Percentiles rank a stretch among this genome's conserved stretches.
phyloP scores from a whole-genome alignment of 2,797 vertebrate genomes.

The Acestrorhynchus altus region DNA sequence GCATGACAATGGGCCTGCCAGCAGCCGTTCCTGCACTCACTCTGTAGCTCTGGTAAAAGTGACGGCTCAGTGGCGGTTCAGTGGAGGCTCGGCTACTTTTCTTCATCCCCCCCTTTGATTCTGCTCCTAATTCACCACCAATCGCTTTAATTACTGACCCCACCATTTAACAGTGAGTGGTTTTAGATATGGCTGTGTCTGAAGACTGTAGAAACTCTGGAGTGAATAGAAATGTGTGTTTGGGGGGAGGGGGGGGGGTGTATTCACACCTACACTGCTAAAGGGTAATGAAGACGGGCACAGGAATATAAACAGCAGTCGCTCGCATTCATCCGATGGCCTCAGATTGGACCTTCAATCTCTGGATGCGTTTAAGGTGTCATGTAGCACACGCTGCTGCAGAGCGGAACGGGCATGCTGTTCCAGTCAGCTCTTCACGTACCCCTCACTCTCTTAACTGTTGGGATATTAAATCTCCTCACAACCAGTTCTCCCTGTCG shows the following conservation, averaged over 20 bases:
- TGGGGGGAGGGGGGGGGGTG: background rate
- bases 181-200: conserved; percentile 38
- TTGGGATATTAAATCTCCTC: conserved; percentile 48
- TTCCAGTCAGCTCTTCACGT: conserved; percentile 40
- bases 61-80: conserved; percentile 12
- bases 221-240: background rate
- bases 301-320: conserved; percentile 40
- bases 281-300: conserved; percentile 46
- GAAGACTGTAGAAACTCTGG: conserved; percentile 5
- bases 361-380: conserved; percentile 46
- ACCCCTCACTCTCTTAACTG: conserved; percentile 15
- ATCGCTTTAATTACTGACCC: conserved; percentile 57
- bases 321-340: conserved; percentile 29
- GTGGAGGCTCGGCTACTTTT: conserved; percentile 37
- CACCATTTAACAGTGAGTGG: conserved; percentile 44
- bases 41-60: conserved; percentile 27
- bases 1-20: conserved; percentile 55
- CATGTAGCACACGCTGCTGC: conserved; percentile 35
- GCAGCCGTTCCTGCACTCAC: conserved; percentile 41
- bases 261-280: conserved; percentile 26
- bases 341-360: conserved; percentile 41
- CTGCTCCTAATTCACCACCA: conserved; percentile 50
- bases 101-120: conserved; percentile 48
- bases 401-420: conserved; percentile 36
- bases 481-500: conserved; percentile 41